A percentile compares a stretch with the other conserved stretches of the same genome.
Evolutionary conservation across 2,113 vertebrate genomes (phyloP).

Genomic region (Notothenia rossii): DNA sequence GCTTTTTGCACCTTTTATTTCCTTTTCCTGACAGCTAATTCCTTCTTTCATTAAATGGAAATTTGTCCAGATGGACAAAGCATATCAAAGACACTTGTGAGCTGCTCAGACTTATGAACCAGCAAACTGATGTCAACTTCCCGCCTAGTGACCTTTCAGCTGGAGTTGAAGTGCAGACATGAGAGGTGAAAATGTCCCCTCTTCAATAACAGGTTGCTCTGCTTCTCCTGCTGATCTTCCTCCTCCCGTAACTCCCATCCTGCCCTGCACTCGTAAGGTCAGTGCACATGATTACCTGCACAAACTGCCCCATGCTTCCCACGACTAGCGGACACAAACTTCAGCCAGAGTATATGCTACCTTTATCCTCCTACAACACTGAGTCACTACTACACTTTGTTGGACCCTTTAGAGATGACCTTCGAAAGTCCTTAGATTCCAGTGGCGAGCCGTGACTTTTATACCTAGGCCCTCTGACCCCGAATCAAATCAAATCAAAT

Average conservation of each 20-base stretch:
- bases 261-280: conserved; percentile 50
- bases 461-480: too few relatives aligned
- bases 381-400: conserved; percentile 21
- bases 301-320: conserved; percentile 5
- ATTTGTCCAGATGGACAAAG: background rate
- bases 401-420: background rate
- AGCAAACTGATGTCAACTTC: conserved; percentile 20
- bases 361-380: background rate
- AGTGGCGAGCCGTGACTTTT: too few relatives aligned
- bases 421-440: conserved; percentile 33
- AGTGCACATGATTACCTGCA: conserved; percentile 40
- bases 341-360: background rate
- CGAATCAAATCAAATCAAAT: too few relatives aligned
- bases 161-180: conserved; percentile 46
- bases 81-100: background rate
- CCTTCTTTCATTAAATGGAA: background rate
- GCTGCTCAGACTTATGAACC: conserved; percentile 15
- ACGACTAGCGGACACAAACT: conserved; percentile 17
- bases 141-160: conserved; percentile 55
- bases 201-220: conserved; percentile 47
- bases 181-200: conserved; percentile 57
- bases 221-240: conserved; percentile 44
- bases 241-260: conserved; percentile 53
- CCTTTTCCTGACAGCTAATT: background rate
- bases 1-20: background rate